A percentile compares a stretch with the other conserved stretches of the same genome.
phyloP scores from a whole-genome alignment of 2,797 vertebrate species.

The Poecile montanus region DNA sequence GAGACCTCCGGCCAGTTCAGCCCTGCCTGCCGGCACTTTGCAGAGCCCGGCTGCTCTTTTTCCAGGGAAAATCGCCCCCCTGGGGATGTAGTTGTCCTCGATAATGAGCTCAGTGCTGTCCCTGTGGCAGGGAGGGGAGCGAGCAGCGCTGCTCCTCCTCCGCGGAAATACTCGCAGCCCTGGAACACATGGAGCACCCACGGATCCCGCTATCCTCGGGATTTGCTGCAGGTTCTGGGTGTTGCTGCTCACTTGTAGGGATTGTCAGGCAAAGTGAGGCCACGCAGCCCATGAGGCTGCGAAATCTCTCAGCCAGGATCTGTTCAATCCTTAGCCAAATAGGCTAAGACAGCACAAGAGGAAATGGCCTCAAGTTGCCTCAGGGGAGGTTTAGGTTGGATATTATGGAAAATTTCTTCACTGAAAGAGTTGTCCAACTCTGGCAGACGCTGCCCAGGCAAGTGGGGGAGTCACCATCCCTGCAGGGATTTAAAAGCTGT shows the following conservation, averaged over 20 bases:
- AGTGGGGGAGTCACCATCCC: background rate
- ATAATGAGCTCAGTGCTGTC: background rate
- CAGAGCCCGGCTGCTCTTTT: background rate
- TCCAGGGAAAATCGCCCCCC: background rate
- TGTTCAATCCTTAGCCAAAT: background rate
- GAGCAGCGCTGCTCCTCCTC: background rate
- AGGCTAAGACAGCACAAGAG: background rate
- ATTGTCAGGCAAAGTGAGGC: background rate
- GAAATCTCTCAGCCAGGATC: background rate
- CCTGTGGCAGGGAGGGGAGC: background rate
- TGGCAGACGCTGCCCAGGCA: background rate
- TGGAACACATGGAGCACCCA: rapidly evolving
- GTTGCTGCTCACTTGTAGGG: background rate
- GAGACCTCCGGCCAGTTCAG: background rate
- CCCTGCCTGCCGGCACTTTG: background rate
- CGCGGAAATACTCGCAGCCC: background rate
- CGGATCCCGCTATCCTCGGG: rapidly evolving
- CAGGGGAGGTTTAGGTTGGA: background rate
- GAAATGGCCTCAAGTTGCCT: background rate
- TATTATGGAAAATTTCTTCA: background rate
- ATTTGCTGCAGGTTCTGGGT: background rate
- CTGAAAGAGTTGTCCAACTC: background rate
- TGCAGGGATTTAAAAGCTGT: background rate
- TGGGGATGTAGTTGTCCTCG: background rate
- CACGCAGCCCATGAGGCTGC: background rate